Percentiles rank a stretch among this genome's conserved stretches.
Conservation (phyloP, 2,113 vertebrate species). For the Excalfactoria chinensis region DNA sequence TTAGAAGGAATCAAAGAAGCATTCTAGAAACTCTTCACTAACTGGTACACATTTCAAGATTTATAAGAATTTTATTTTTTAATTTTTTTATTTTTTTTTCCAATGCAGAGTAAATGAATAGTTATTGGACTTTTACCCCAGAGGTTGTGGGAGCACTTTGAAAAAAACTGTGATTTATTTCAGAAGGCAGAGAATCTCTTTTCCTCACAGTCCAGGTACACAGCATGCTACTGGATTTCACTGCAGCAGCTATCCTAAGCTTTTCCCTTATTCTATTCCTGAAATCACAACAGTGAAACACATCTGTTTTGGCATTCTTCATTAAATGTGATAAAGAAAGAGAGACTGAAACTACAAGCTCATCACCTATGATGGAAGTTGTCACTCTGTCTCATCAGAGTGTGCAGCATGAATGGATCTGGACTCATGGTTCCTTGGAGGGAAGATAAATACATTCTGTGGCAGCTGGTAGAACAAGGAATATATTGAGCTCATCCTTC, state of each 20-base stretch:
- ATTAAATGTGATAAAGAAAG: conserved; percentile 12
- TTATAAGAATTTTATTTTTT: background rate
- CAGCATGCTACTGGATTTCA: background rate
- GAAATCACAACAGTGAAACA: conserved; percentile 19
- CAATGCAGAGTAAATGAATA: background rate
- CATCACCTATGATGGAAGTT: conserved; percentile 51
- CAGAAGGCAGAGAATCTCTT: background rate
- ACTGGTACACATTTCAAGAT: background rate
- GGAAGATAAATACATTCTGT: conserved; percentile 23
- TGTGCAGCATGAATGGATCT: background rate
- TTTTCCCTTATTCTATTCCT: background rate
- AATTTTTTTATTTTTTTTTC: background rate
- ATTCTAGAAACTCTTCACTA: conserved; percentile 40
- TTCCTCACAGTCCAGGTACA: background rate
- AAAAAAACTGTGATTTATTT: background rate
- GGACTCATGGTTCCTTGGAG: conserved; percentile 18
- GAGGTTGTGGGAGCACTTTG: background rate
- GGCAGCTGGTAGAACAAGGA: conserved; percentile 60
- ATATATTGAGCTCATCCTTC: conserved; percentile 26
- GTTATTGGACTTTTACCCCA: background rate
- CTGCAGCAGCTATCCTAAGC: background rate
- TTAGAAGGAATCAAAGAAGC: conserved; percentile 21
- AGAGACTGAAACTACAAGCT: background rate
- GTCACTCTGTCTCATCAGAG: conserved; percentile 53
- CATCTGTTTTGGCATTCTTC: conserved; percentile 28